These are phyloP conservation scores for Sarcophaga rosellei DNA, from an alignment of 2,888 invertebrate genomes.

Conservation along the genomic window DNA sequence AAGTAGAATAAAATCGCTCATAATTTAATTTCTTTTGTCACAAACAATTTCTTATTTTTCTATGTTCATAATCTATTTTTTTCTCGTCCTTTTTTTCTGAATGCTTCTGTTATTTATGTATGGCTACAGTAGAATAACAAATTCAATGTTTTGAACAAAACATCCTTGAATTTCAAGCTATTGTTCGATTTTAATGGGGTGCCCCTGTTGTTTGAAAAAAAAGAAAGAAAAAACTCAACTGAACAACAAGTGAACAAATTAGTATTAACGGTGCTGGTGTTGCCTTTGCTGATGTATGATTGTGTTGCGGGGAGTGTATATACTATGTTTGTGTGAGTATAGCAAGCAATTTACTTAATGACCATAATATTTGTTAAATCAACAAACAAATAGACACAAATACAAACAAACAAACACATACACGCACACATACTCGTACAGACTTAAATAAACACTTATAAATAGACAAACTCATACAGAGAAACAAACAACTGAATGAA, in stretches of 20 bases:
- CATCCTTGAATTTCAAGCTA: not conserved
- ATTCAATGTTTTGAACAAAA: not conserved
- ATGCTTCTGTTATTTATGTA: not conserved
- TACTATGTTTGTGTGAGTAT: conserved; percentile 13
- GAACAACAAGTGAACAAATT: conserved; percentile 69
- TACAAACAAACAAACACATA: not conserved
- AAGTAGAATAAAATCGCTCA: not conserved
- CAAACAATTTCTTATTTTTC: no score
- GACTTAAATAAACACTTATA: conserved; percentile 9
- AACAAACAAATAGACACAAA: conserved; percentile 66
- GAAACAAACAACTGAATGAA: conserved; percentile 20
- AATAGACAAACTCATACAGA: conserved; percentile 28
- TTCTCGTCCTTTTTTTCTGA: not conserved
- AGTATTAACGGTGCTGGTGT: conserved; percentile 53
- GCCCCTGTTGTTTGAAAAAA: not conserved
- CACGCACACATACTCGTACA: not conserved
- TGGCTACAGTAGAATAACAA: not conserved
- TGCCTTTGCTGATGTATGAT: not conserved
- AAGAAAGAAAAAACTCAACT: conserved; percentile 11
- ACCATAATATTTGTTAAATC: conserved; percentile 70
- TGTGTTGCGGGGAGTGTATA: not conserved
- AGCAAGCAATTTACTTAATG: conserved; percentile 68
- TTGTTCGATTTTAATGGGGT: not conserved
- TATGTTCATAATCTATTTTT: not conserved
- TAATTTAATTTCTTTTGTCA: conserved; percentile 17